These are phyloP conservation scores for Mystacides longicornis DNA, from an alignment of 2,888 invertebrate genomes.

Conservation along the genomic window DNA sequence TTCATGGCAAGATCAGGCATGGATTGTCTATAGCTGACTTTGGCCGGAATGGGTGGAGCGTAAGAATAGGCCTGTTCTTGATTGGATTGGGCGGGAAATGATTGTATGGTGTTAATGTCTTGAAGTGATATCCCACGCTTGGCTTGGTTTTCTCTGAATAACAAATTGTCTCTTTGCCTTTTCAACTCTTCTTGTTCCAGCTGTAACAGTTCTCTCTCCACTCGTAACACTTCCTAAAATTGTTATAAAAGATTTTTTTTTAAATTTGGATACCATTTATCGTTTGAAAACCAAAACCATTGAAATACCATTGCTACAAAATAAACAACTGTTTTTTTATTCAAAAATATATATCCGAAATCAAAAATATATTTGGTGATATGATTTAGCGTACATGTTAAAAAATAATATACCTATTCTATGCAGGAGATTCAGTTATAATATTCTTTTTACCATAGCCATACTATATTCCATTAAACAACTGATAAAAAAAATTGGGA, in stretches of 20 bases:
- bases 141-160: slow-evolving; percentile 58
- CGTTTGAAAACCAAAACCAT: no score
- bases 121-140: slow-evolving; percentile 54
- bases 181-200: slow-evolving; percentile 71
- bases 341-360: no score
- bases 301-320: no score
- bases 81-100: slow-evolving; percentile 14
- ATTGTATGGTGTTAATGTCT: slow-evolving; percentile 45
- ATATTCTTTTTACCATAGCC: no score
- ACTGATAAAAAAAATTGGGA: no score
- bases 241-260: slow-evolving; percentile 4
- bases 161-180: slow-evolving; percentile 63
- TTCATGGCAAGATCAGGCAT: slow-evolving; percentile 45
- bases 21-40: slow-evolving; percentile 39
- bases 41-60: slow-evolving; percentile 22
- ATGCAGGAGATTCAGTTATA: no score
- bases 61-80: slow-evolving; percentile 24
- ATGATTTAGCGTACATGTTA: no score
- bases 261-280: neutral
- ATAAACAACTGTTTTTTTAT: no score
- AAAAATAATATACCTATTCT: no score
- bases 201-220: slow-evolving; percentile 70
- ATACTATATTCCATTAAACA: no score
- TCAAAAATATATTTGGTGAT: no score
- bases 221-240: slow-evolving; percentile 61